Base-by-base conservation (phyloP, 2,888 invertebrate species). In the Acleris laterana region DNA sequence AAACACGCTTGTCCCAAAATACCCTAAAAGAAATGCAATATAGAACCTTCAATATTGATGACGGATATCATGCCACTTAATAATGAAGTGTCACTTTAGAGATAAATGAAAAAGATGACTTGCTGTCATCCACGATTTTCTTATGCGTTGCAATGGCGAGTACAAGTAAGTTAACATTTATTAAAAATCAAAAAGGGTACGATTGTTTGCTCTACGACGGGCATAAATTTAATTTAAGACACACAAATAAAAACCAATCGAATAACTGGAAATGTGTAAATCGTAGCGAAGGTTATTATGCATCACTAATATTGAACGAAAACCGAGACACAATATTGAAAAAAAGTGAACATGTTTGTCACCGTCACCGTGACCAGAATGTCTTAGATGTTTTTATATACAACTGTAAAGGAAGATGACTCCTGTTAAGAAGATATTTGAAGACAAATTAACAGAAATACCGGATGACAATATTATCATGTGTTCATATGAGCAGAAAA, bases 291-390 rank as follows among this genome's bases (percentile, higher is more conserved):
- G 4, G 28, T 22, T 59, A 22, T 9, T 50, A 38, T 59, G 59
- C 59, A 59, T 59, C 59, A 50, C 19, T 59, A 42, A 59, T 50
- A 16, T 22, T 59, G 59, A 59, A 59, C 38, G 3, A 59, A 59
- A 59, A 59, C 38, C 13, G 3, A 59, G 59, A 59, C 38, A 38
- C n/a, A 38, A 13, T 59, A 6, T n/a, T 38, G n/a, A 59, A 59
- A 13, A n/a, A 59, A 59, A 59, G 50, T 59, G 50, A 5, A 20
- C 49, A 50, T 49, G 50, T 59, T 59, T 49, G 59, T 49, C 3
- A 58, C 9, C 9, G 46, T 5, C 44, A 56, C 46, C 44, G 6
- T 46, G 25, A 48, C 17, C 57, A 57, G 5, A 57, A 57, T 38
- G 9, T 38, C 25, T 9, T 49, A 59, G 19, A 22, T 38, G 16